Base-by-base conservation (phyloP, 2,888 invertebrate genomes). In the Trachelus tabidus region DNA sequence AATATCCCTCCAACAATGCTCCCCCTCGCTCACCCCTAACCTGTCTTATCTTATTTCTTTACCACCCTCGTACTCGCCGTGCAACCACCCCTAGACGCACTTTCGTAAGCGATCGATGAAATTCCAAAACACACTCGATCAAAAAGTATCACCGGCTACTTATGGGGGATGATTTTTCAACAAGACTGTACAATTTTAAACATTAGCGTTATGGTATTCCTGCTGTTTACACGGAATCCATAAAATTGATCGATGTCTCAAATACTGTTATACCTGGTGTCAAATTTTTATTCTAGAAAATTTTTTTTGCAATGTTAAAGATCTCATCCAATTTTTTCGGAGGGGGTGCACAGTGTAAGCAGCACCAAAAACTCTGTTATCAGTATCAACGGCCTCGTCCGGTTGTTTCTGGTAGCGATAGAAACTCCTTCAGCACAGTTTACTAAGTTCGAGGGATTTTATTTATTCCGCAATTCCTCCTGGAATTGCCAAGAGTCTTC, bases 251-350 rank as follows among this genome's bases (percentile, higher is more conserved):
- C 15, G 40, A 40, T 40, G 1, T 4, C 15, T 15, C 12, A 15
- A 40, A 15, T 40, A 40, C 4, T 15, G 40, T 23, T 40, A 15
- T 15, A 23, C 23, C 40, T 6, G 40, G 40, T 23, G 15, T 6
- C 15, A 40, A 15, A 23, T 56, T 23, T 56, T 23, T 56, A 56
- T 56, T 56, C 1, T 56, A 56, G 2, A 23, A 6, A 6, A 15
- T 40, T 40, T 40, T 23, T 56, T 56, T 56, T 15, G 23, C 9
- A 6, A 56, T 9, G 40, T 56, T 23, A 56, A 56, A 56, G 23
- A 56, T 2, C 0, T 56, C 0, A 0, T 23, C 40, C 23, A 2
- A 0, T 23, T 6, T 56, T 15, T 56, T 56, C 23, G 2, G 0
- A 56, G 23, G 40, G 15, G 9, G 4, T 56, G 40, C 23, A 23